Base-by-base conservation (phyloP, 2,113 vertebrate genomes). In the Xiphophorus hellerii region DNA sequence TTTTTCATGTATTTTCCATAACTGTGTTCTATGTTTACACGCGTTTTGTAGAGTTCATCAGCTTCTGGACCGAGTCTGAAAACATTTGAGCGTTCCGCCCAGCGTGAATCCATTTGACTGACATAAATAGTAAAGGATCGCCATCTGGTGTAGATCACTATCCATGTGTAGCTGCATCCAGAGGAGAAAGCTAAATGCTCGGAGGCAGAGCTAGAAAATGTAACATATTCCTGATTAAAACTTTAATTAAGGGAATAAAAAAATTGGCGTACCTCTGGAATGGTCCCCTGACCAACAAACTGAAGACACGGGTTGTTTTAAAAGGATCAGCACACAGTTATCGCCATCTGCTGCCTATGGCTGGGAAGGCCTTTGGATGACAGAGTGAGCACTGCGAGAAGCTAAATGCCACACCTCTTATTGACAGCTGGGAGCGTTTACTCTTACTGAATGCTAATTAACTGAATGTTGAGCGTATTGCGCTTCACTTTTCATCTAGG, bases 281-380 rank as follows among this genome's bases (percentile, higher is more conserved):
- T 61, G 62, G 75, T 71, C 80, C 27, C 31, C 20, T 58, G 44
- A 12, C 33, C 54, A 65, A 30, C 39, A 42, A 66, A 30, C 60
- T 35, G 66, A 62, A 33, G 48, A 77, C 31, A 68, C 48, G 75
- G 60, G 54, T 70, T 27, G 63, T 12, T 37, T 37, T 35, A n/a
- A 60, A 42, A 77, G 68, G 74, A 80, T 64, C 72, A 76, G 80
- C 42, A 83, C 86, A 78, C 84, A 83, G 62, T 71, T 89, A 82
- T 86, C 90, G 88, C 92, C 90, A 92, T 90, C 92, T 93, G 80
- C 83, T 87, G 92, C 86, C 82, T 82, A 33, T 84, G n/a, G 5
- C 54, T 66, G 82, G 71, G 42, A 92, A 86, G 62, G 73, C 71
- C 74, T 68, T 8, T 28, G 51, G 31, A 35, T 60, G 72, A 48